Conservation (phyloP, 2,888 invertebrate species). For the Aphodius sticticus region DNA sequence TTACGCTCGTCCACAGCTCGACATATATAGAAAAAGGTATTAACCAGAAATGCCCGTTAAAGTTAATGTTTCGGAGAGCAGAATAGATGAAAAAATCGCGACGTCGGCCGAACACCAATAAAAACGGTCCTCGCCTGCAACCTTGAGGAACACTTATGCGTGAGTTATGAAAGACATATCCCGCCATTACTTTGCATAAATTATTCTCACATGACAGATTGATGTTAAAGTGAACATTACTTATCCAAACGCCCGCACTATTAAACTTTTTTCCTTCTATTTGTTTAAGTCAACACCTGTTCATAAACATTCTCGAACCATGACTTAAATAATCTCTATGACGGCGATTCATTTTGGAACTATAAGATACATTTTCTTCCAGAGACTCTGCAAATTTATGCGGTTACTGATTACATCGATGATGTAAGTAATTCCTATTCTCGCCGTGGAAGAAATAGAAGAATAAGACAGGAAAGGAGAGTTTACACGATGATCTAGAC, state of each 20-base stretch:
- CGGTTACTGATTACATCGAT: too few species aligned
- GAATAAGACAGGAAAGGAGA: too few species aligned
- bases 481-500: too few species aligned
- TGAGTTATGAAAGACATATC: conserved; percentile 18
- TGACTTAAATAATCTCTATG: too few species aligned
- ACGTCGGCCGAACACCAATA: conserved; percentile 10
- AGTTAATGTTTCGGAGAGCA: conserved; percentile 20
- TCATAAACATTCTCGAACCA: too few species aligned
- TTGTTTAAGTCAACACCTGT: too few species aligned
- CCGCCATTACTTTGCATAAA: conserved; percentile 17
- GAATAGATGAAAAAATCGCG: not conserved
- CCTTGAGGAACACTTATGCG: conserved; percentile 16
- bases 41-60: conserved; percentile 23
- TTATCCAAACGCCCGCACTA: not conserved
- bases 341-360: too few species aligned
- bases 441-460: too few species aligned
- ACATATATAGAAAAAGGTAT: conserved; percentile 24
- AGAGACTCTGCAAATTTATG: too few species aligned
- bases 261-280: not conserved
- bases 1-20: conserved; percentile 6
- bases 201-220: conserved; percentile 10
- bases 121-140: conserved; percentile 7
- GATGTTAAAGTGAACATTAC: conserved; percentile 4
- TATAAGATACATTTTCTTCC: too few species aligned
- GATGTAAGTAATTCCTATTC: too few species aligned